Percentiles rank a stretch among this genome's conserved stretches.
Conservation (phyloP, 2,797 vertebrate species). For the Cryptoblepharus egeriae region DNA sequence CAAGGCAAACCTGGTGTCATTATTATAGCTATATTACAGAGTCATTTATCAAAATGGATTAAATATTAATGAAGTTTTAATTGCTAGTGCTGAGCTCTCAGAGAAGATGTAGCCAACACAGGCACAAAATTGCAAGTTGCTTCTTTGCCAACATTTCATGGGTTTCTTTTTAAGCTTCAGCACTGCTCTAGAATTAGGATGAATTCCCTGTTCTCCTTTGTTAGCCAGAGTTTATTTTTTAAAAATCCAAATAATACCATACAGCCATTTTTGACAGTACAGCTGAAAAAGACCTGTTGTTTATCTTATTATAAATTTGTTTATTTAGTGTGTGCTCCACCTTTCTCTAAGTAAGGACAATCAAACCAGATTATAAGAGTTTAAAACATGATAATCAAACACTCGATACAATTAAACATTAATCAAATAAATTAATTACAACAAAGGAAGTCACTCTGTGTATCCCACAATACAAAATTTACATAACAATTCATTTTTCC, state of each 20-base stretch:
- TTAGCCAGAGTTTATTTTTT: not conserved
- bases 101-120: not conserved
- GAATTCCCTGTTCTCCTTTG: not conserved
- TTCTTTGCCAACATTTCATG: slow-evolving; percentile 8
- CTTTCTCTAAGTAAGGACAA: no score
- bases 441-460: no score
- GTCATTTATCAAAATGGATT: slow-evolving; percentile 54
- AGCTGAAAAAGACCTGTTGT: no score
- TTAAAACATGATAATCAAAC: no score
- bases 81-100: slow-evolving; percentile 29
- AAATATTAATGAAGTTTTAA: slow-evolving; percentile 48
- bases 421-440: no score
- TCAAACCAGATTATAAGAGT: no score
- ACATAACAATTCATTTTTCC: no score
- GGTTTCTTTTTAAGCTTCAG: not conserved
- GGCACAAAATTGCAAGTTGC: slow-evolving; percentile 6
- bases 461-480: no score
- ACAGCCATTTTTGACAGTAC: not conserved
- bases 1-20: slow-evolving; percentile 58
- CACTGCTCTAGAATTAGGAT: slow-evolving; percentile 2
- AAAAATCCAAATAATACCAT: not conserved
- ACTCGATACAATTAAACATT: no score
- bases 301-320: no score
- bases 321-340: no score
- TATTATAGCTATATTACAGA: slow-evolving; percentile 53